Percentiles rank a stretch among this genome's conserved stretches.
Evolutionary conservation across 2,797 vertebrate species (phyloP).

Genomic region (Mormyrops boulengeri): DNA sequence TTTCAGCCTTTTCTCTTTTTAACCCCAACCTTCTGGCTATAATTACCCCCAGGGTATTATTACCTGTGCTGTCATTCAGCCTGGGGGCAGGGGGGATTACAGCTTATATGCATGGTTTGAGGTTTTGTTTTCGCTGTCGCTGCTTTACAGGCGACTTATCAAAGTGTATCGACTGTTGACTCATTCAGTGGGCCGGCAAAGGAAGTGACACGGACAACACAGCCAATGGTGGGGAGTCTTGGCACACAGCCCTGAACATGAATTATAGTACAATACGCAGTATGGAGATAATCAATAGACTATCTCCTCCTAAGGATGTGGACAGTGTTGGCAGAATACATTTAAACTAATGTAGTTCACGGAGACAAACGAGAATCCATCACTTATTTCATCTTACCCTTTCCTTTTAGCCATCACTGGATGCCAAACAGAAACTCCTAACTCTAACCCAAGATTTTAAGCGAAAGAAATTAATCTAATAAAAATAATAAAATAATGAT

Average conservation of each 20-base stretch:
- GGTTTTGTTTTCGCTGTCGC: neutral
- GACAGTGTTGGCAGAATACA: neutral
- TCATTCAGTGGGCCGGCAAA: slow-evolving; percentile 11
- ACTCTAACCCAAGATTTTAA: neutral
- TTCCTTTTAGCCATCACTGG: neutral
- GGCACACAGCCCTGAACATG: neutral
- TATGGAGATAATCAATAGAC: neutral
- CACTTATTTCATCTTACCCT: neutral
- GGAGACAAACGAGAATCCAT: neutral
- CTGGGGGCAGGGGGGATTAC: slow-evolving; percentile 5
- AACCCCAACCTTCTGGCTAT: slow-evolving; percentile 14
- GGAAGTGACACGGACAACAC: slow-evolving; percentile 5
- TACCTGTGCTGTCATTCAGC: slow-evolving; percentile 30
- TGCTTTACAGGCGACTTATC: neutral
- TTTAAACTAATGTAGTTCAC: neutral
- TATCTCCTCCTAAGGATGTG: neutral
- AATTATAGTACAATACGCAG: neutral
- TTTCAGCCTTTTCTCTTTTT: slow-evolving; percentile 33
- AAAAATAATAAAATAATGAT: neutral
- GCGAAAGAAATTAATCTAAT: neutral
- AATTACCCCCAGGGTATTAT: slow-evolving; percentile 27
- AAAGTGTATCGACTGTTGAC: slow-evolving; percentile 11
- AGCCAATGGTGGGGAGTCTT: neutral
- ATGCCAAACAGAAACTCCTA: neutral
- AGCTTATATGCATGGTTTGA: slow-evolving; percentile 25